Evolutionary conservation across 2,888 invertebrate genomes (phyloP), one percentile per base, ranked within the genome.

Genomic region (Eupithecia dodoneata): DNA sequence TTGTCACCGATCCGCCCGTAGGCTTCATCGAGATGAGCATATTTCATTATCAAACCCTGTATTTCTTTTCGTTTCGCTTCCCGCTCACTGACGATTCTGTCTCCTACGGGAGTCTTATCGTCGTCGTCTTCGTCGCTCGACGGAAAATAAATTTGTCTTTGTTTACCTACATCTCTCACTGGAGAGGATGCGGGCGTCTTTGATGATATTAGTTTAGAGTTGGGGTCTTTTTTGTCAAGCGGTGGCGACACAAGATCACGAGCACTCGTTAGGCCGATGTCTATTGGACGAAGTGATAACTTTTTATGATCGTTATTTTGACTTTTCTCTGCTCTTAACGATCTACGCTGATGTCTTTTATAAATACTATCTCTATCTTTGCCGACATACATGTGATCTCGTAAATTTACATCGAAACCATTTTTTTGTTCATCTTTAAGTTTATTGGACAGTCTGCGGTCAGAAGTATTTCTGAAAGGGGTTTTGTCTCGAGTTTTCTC

Each of bases 61-160:
- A 98, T 97, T 88, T 98, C 98, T 86, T 98, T 98, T 59, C 98
- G 96, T 84, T 97, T 97, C 12, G 97, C 97, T 89, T 98, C 97
- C 69, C 98, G 95, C 83, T 98, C 98, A 82, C 96, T 96, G 71
- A 96, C 91, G 44, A 95, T 94, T 79, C 95, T 95, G 86, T 97
- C 97, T 71, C 93, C 93, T 63, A 95, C 94, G 12, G 95, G 95
- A 30, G 95, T 95, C 81, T 94, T 92, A 81, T 96, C 96, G 73
- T 96, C 96, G 75, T 96, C 96, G 76, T 96, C 96, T 88, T 94
- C 94, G 83, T 94, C 94, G 82, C 94, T 94, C 42, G 94, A 93
- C 72, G 93, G 94, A 84, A 93, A 94, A 85, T 94, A 95, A 80
- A 95, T 95, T 85, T 93, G 94, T 84, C 90, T 94, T 83, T 95